Conservation (phyloP, 2,113 vertebrate genomes). For the Calidris pygmaea region DNA sequence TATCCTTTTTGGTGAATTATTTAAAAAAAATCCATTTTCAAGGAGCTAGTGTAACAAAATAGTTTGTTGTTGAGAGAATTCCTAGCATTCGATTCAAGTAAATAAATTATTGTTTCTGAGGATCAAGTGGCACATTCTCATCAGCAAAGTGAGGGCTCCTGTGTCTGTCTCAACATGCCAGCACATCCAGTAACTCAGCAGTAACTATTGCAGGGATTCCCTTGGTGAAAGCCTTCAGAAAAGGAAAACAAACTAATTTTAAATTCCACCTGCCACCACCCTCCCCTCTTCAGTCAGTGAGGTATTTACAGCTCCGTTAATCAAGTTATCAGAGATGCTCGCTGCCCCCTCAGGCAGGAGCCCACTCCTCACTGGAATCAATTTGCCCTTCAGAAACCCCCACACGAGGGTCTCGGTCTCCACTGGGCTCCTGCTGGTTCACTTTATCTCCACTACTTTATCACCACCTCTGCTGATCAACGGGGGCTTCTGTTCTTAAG, state of each 20-base stretch:
- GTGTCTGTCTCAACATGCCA: neutral
- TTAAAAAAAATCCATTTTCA: neutral
- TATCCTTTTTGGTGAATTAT: neutral
- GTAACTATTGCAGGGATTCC: neutral
- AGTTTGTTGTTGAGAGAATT: neutral
- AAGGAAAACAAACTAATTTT: neutral
- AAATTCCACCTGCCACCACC: neutral
- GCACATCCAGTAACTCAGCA: neutral
- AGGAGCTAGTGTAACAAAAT: neutral
- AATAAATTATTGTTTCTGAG: neutral
- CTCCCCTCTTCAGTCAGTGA: neutral
- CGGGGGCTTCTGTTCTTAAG: fast-evolving
- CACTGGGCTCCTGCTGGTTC: neutral
- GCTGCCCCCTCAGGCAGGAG: neutral
- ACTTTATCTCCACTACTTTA: no score
- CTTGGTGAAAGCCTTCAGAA: neutral
- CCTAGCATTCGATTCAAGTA: neutral
- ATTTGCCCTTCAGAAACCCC: neutral
- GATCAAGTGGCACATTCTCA: neutral
- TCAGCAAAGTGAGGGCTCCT: neutral
- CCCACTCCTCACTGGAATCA: neutral
- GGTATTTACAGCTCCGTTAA: no score
- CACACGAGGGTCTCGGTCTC: fast-evolving
- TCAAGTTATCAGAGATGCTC: fast-evolving
- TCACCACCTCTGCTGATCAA: no score